Evolutionary conservation across 2,113 vertebrate genomes (phyloP).

Genomic region (Phrynosoma blainvillii): DNA sequence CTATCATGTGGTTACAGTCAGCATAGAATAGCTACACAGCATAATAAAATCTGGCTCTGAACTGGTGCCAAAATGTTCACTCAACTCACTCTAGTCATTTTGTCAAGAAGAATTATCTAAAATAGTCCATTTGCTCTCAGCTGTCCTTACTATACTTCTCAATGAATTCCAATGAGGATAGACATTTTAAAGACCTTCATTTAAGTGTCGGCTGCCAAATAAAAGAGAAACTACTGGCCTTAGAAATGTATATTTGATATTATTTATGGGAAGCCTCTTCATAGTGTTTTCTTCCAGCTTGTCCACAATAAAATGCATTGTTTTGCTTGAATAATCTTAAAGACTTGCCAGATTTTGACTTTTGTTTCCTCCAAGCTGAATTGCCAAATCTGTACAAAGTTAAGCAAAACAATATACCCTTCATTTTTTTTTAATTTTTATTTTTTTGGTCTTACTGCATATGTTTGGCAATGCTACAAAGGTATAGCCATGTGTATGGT

Average conservation of each 20-base stretch:
- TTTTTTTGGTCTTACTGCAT: neutral
- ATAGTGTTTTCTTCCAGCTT: constrained; percentile 13
- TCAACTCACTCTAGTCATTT: constrained; percentile 34
- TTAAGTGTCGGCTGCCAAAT: constrained; percentile 32
- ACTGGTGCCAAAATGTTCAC: constrained; percentile 63
- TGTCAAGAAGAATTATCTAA: constrained; percentile 46
- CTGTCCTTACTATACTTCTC: constrained; percentile 17
- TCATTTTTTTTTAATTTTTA: neutral
- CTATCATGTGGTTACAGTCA: constrained; percentile 66
- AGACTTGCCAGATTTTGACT: constrained; percentile 33
- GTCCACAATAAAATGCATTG: neutral
- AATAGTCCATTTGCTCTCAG: constrained; percentile 30
- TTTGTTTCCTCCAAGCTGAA: neutral
- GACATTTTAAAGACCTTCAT: constrained; percentile 29
- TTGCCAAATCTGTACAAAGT: neutral
- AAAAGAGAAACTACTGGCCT: constrained; percentile 46
- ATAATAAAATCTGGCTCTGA: constrained; percentile 65
- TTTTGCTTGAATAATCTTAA: constrained; percentile 18
- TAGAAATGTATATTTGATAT: constrained; percentile 51
- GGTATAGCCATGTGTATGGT: too few species aligned
- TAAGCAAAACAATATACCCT: neutral
- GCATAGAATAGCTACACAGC: constrained; percentile 54
- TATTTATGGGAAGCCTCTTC: constrained; percentile 35
- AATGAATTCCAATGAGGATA: constrained; percentile 44
- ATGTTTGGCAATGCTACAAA: neutral